Evolutionary conservation across 1,140 invertebrate species (phyloP).

Genomic region (Lepidurus packardi): DNA sequence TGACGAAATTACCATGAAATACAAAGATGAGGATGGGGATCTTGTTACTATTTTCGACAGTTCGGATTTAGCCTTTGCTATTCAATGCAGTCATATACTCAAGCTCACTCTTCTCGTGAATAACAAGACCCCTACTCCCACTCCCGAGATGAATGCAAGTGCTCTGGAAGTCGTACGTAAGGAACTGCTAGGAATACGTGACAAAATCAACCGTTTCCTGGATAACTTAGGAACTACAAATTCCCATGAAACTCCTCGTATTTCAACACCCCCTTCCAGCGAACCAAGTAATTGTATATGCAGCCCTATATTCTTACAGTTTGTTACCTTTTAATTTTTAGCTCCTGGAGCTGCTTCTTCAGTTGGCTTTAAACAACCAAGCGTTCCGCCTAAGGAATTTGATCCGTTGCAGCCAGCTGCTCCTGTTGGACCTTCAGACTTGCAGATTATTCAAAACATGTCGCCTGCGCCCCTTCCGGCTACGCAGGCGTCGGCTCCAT

Average conservation of each 20-base stretch:
- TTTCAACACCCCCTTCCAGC: slow-evolving; percentile 13
- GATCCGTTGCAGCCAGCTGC: slow-evolving; percentile 30
- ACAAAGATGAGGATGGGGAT: slow-evolving; percentile 72
- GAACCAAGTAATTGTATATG: not conserved
- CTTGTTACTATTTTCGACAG: slow-evolving; percentile 69
- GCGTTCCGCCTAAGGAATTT: slow-evolving; percentile 30
- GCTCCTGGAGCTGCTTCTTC: slow-evolving; percentile 4
- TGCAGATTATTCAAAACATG: not conserved
- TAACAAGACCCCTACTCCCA: slow-evolving; percentile 36
- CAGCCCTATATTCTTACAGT: not conserved
- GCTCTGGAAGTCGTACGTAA: slow-evolving; percentile 48
- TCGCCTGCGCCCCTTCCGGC: not conserved
- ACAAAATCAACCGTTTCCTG: slow-evolving; percentile 55
- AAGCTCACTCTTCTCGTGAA: slow-evolving; percentile 58
- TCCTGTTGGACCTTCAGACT: not conserved
- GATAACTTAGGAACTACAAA: slow-evolving; percentile 48
- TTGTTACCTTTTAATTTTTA: not conserved
- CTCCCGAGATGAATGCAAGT: slow-evolving; percentile 21
- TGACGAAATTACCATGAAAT: slow-evolving; percentile 68
- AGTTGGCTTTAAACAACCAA: not conserved
- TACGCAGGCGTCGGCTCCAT: not conserved
- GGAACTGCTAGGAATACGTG: slow-evolving; percentile 54
- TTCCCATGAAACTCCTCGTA: slow-evolving; percentile 27
- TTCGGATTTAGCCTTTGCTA: slow-evolving; percentile 64
- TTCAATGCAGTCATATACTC: slow-evolving; percentile 62